Conservation (phyloP, 2,113 vertebrate species). For the Takifugu bimaculatus region DNA sequence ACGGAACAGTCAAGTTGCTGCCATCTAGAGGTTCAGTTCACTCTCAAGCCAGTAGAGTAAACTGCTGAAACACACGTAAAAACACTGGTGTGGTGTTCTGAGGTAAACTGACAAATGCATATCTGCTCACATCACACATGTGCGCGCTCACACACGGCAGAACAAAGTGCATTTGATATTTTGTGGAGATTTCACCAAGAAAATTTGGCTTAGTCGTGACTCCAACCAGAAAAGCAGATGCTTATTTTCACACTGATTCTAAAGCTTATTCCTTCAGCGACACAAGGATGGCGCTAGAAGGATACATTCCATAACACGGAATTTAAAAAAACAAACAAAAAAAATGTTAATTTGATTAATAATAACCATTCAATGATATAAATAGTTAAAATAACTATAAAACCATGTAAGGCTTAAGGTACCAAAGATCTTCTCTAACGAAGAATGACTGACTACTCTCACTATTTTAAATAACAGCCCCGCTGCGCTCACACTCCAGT, state of each 20-base stretch:
- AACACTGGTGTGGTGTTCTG: conserved; percentile 31
- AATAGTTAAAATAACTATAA: conserved; percentile 21
- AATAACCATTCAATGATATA: conserved; percentile 16
- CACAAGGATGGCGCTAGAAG: background rate
- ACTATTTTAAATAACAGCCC: background rate
- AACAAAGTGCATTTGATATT: too few species aligned
- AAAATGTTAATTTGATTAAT: background rate
- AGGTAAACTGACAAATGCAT: conserved; percentile 44
- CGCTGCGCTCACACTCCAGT: conserved; percentile 59
- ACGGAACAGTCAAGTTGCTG: conserved; percentile 24
- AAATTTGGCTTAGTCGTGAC: too few species aligned
- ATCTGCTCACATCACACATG: conserved; percentile 8
- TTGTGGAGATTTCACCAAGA: too few species aligned
- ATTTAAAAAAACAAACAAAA: background rate
- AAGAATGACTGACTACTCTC: conserved; percentile 3
- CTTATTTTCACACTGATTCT: too few species aligned
- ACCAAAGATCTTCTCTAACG: conserved; percentile 2
- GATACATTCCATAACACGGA: conserved; percentile 7
- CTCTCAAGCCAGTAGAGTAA: conserved; percentile 17
- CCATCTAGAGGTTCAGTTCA: conserved; percentile 51
- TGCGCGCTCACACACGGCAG: background rate
- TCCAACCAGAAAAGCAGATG: too few species aligned
- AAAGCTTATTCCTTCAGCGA: conserved; percentile 2
- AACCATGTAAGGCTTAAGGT: conserved; percentile 5
- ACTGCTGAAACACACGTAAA: conserved; percentile 31